Evolutionary conservation across 2,797 vertebrate genomes (phyloP).

Genomic region (Chrysocyon brachyurus): DNA sequence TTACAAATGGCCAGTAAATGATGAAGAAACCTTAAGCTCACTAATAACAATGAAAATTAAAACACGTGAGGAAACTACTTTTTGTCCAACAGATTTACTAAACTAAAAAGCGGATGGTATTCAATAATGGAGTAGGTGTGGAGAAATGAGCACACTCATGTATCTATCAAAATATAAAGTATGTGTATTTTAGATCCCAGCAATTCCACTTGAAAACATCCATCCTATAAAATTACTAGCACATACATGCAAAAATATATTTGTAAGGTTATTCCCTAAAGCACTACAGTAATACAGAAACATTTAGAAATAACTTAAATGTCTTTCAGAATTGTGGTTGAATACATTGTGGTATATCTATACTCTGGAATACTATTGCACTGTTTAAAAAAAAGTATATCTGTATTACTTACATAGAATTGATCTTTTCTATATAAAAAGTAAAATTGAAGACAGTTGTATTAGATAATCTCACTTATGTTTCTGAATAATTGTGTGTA

Average conservation of each 20-base stretch:
- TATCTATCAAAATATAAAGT: background rate
- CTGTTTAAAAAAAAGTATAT: background rate
- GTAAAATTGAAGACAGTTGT: background rate
- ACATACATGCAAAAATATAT: background rate
- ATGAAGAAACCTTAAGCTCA: background rate
- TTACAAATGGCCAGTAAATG: background rate
- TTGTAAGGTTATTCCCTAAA: background rate
- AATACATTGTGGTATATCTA: background rate
- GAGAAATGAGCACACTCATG: background rate
- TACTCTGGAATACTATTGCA: background rate
- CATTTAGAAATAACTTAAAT: slow-evolving; percentile 26
- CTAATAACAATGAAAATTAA: slow-evolving; percentile 21
- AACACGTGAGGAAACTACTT: background rate
- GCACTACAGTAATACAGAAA: background rate
- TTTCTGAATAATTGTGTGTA: background rate
- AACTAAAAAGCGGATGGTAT: background rate
- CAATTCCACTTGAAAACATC: background rate
- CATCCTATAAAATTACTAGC: background rate
- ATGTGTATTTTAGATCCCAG: background rate
- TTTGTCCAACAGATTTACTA: slow-evolving; percentile 1
- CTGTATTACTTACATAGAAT: background rate
- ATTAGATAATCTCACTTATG: no score
- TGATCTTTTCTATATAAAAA: background rate
- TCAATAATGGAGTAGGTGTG: background rate
- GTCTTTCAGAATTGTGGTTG: background rate